A percentile compares a stretch with the other conserved stretches of the same genome.
These are phyloP conservation scores for Sebastes paucispinis DNA, from an alignment of 2,797 vertebrate genomes.

Conservation along the genomic window DNA sequence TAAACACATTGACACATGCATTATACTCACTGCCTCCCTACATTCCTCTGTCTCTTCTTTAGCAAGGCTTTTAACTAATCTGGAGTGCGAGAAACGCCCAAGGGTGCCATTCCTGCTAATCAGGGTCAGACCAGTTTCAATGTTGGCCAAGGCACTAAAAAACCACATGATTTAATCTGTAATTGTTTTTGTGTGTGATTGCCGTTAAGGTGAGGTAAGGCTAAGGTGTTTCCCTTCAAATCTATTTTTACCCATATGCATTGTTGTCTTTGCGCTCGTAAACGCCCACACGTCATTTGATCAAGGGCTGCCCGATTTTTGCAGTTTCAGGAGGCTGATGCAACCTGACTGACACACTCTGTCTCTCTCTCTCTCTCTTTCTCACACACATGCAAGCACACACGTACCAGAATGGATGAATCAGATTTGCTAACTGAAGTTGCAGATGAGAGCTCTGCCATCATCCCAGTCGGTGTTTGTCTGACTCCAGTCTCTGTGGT, in stretches of 20 bases:
- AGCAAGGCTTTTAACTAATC: conserved; percentile 47
- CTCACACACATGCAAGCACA: background rate
- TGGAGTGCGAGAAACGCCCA: conserved; percentile 57
- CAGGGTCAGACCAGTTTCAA: conserved; percentile 60
- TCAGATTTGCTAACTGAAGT: conserved; percentile 47
- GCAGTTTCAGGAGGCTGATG: conserved; percentile 56
- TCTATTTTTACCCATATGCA: conserved; percentile 10
- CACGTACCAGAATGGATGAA: conserved; percentile 39
- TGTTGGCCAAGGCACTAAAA: conserved; percentile 21
- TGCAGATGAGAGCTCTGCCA: conserved; percentile 51
- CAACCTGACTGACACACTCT: conserved; percentile 55
- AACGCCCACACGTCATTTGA: background rate
- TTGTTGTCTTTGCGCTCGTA: conserved; percentile 1
- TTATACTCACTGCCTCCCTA: background rate
- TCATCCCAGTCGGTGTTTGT: conserved; percentile 46
- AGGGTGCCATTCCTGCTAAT: conserved; percentile 59
- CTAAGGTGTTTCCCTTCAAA: conserved; percentile 43
- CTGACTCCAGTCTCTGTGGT: conserved; percentile 42
- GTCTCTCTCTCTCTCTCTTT: background rate
- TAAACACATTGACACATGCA: conserved; percentile 32
- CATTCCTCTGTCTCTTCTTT: background rate
- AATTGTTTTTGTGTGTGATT: conserved; percentile 21
- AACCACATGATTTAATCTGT: conserved; percentile 33
- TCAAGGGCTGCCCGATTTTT: conserved; percentile 15
- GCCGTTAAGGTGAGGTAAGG: background rate